Evolutionary conservation across 2,888 invertebrate species (phyloP).

Genomic region (Andrena trimmerana): DNA sequence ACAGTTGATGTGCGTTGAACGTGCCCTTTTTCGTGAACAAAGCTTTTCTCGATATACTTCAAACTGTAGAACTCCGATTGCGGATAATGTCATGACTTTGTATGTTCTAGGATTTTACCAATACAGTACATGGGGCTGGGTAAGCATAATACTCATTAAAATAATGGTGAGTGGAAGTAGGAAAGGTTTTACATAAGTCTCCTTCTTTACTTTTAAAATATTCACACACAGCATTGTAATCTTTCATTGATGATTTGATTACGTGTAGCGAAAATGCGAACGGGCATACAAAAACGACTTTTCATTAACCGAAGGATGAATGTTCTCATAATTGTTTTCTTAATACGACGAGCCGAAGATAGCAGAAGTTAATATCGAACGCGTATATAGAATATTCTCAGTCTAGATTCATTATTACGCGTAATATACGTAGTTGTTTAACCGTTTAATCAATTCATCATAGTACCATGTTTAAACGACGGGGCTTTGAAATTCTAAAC

Average conservation of each 20-base stretch:
- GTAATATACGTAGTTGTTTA: background rate
- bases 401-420: background rate
- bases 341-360: background rate
- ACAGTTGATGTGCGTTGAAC: too few relatives aligned
- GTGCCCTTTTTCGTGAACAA: too few relatives aligned
- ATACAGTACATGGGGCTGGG: conserved; percentile 81
- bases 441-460: conserved; percentile 45
- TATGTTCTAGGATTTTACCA: conserved; percentile 79
- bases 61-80: too few relatives aligned
- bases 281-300: background rate
- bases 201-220: conserved; percentile 45
- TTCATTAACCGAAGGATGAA: background rate
- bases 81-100: conserved; percentile 61
- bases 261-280: background rate
- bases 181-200: conserved; percentile 72
- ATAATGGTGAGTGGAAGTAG: conserved; percentile 75
- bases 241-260: conserved; percentile 26
- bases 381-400: background rate
- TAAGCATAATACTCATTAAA: conserved; percentile 77
- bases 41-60: too few relatives aligned
- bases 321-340: background rate
- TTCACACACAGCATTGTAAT: conserved; percentile 16
- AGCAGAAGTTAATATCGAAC: background rate
- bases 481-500: conserved; percentile 47
- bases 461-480: conserved; percentile 23